Evolutionary conservation across 2,888 invertebrate genomes (phyloP).

Genomic region (Blera fallax): DNA sequence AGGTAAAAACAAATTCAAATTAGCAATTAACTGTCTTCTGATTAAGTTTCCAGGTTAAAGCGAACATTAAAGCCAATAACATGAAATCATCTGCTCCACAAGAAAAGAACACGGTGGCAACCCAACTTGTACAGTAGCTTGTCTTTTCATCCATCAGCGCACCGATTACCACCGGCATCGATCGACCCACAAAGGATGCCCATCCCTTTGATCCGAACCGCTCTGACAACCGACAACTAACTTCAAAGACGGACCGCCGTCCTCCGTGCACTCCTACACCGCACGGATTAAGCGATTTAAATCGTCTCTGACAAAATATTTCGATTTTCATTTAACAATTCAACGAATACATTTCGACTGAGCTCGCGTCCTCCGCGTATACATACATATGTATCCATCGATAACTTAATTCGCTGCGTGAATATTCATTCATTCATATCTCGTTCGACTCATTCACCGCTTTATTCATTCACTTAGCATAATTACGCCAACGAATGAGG

Average conservation of each 20-base stretch:
- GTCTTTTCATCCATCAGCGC: slow-evolving; percentile 35
- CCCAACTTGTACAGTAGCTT: slow-evolving; percentile 50
- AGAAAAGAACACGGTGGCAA: not conserved
- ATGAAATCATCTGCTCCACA: not conserved
- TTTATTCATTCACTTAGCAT: slow-evolving; percentile 61
- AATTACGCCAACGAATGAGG: slow-evolving; percentile 30
- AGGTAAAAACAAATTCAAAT: slow-evolving; percentile 20
- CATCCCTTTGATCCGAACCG: slow-evolving; percentile 54
- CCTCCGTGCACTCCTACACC: slow-evolving; percentile 45
- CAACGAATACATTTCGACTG: slow-evolving; percentile 22
- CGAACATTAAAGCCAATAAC: slow-evolving; percentile 40
- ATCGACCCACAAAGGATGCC: slow-evolving; percentile 41
- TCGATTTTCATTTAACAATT: slow-evolving; percentile 65
- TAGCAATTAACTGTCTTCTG: slow-evolving; percentile 59
- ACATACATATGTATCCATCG: too few relatives aligned
- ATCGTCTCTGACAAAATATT: slow-evolving; percentile 71
- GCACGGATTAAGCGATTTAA: slow-evolving; percentile 65
- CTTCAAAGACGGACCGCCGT: slow-evolving; percentile 57
- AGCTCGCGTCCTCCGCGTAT: not conserved
- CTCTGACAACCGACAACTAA: not conserved
- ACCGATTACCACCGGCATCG: slow-evolving; percentile 66
- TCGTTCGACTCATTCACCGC: slow-evolving; percentile 30
- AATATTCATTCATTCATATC: slow-evolving; percentile 64
- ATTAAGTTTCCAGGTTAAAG: slow-evolving; percentile 54
- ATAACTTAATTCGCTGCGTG: slow-evolving; percentile 63